A percentile compares a stretch with the other conserved stretches of the same genome.
Conservation (phyloP, 2,797 vertebrate species). For the Hypotaenidia philippensis region DNA sequence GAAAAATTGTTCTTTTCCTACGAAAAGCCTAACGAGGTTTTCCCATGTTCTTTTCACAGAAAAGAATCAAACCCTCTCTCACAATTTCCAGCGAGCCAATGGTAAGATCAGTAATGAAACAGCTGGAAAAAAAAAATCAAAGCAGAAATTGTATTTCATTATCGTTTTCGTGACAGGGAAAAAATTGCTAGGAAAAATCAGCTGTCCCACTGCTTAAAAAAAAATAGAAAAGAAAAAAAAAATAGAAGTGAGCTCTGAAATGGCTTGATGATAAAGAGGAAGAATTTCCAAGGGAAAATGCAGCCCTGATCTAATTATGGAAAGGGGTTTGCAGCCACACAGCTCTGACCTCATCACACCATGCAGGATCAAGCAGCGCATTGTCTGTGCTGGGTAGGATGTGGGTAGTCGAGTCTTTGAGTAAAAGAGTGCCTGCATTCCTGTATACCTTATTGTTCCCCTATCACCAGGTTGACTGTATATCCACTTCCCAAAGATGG, state of each 20-base stretch:
- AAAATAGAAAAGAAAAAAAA: neutral
- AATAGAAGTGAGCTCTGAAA: neutral
- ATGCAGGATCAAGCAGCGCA: neutral
- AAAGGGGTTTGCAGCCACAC: neutral
- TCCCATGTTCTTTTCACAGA: conserved; percentile 5
- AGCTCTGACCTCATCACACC: neutral
- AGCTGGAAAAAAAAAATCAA: conserved; percentile 25
- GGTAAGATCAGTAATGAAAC: conserved; percentile 25
- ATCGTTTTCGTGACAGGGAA: neutral
- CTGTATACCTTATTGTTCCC: neutral
- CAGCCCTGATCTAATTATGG: conserved; percentile 29
- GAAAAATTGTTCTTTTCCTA: conserved; percentile 23
- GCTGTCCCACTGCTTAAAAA: neutral
- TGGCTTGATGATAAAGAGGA: neutral
- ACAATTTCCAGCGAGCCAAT: conserved; percentile 18
- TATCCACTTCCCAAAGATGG: neutral
- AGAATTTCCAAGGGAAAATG: conserved; percentile 35
- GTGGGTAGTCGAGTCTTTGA: neutral
- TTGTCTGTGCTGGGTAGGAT: neutral
- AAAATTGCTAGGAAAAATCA: conserved; percentile 18
- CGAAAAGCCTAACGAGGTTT: neutral
- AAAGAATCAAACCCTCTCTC: conserved; percentile 33
- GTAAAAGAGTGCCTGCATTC: neutral
- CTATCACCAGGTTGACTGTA: neutral
- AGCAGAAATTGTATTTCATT: conserved; percentile 37